Evolutionary conservation across 2,888 invertebrate species (phyloP).

Genomic region (Hyposoter dolosus): DNA sequence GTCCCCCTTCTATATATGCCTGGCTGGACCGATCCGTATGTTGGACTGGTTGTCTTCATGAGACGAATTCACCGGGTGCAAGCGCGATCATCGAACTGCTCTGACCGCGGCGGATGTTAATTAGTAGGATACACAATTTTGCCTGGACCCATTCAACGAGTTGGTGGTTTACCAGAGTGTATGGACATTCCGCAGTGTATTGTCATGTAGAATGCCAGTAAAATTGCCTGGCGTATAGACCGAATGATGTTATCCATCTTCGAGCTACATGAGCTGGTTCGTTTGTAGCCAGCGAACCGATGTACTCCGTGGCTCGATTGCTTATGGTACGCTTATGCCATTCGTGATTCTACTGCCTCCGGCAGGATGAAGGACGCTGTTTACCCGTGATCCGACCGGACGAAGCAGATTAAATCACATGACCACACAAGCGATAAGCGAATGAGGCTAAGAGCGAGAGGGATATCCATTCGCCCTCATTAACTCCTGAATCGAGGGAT

Average conservation of each 20-base stretch:
- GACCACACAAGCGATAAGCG: constrained; percentile 64
- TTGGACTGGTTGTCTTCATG: constrained; percentile 60
- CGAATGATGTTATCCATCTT: constrained; percentile 52
- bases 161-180: constrained; percentile 3
- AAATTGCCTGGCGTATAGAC: constrained; percentile 11
- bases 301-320: constrained; percentile 55
- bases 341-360: constrained; percentile 49
- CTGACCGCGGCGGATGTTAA: constrained; percentile 61
- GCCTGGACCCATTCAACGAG: constrained; percentile 32
- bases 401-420: constrained; percentile 68
- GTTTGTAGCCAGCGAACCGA: constrained; percentile 42
- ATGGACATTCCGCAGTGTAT: constrained; percentile 23
- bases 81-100: constrained; percentile 50
- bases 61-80: constrained; percentile 59
- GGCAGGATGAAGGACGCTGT: constrained; percentile 65
- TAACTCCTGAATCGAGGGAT: constrained; percentile 64
- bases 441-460: constrained; percentile 52
- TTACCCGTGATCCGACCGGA: constrained; percentile 67
- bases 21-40: constrained; percentile 52
- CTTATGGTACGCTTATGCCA: constrained; percentile 55
- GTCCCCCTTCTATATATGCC: constrained; percentile 43
- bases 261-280: constrained; percentile 23
- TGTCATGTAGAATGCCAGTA: constrained; percentile 12
- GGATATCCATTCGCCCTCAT: constrained; percentile 65
- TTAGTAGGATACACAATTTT: constrained; percentile 54